Evolutionary conservation across 2,888 invertebrate genomes (phyloP).

Genomic region (Cantharis nigra): DNA sequence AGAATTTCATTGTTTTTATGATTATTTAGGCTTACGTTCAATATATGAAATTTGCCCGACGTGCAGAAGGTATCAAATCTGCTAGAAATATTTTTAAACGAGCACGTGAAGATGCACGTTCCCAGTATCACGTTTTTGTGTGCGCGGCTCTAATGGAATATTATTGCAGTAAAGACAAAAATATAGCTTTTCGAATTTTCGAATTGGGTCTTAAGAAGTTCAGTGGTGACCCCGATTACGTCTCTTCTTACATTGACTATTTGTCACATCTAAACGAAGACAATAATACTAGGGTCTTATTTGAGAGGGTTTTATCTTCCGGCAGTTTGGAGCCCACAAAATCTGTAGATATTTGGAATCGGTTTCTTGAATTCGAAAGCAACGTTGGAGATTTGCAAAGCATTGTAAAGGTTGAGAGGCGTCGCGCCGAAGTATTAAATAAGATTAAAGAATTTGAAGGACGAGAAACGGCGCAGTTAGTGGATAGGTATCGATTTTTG

Average conservation of each 20-base stretch:
- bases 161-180: conserved; percentile 97
- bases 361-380: conserved; percentile 97
- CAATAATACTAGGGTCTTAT: conserved; percentile 98
- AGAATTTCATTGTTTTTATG: too few species aligned
- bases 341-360: conserved; percentile 98
- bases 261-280: conserved; percentile 98
- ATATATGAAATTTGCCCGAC: conserved; percentile 97
- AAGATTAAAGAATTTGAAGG: conserved; percentile 97
- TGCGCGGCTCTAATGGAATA: conserved; percentile 99
- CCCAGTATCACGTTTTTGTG: conserved; percentile 92
- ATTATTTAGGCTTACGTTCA: conserved; percentile 80
- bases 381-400: conserved; percentile 97
- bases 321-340: conserved; percentile 89
- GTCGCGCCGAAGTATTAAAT: conserved; percentile 87
- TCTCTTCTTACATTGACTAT: conserved; percentile 95
- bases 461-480: conserved; percentile 94
- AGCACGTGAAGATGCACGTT: conserved; percentile 86
- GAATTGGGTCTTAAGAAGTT: conserved; percentile 97
- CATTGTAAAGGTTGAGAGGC: conserved; percentile 95
- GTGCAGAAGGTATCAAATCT: conserved; percentile 97
- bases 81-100: conserved; percentile 93
- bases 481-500: conserved; percentile 94
- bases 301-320: conserved; percentile 93
- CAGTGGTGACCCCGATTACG: conserved; percentile 92
- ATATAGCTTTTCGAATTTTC: conserved; percentile 95